Conservation (phyloP, 2,888 invertebrate genomes). For the Trissonchulus latispiculum region DNA sequence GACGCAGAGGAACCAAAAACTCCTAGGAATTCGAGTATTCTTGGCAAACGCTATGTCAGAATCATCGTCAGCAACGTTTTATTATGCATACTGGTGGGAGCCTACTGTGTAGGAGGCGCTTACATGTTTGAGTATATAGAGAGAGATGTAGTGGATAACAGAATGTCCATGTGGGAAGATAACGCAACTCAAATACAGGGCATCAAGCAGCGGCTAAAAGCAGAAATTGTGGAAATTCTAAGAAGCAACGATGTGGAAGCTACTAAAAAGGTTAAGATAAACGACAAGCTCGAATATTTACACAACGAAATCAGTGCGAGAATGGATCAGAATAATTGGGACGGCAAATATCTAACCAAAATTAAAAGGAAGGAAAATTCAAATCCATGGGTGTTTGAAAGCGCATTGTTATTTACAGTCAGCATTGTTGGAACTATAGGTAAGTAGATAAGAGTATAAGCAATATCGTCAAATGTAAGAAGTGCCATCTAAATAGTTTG, state of each 20-base stretch:
- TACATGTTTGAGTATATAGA: slow-evolving; percentile 21
- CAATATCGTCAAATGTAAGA: no score
- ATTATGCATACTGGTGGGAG: slow-evolving; percentile 42
- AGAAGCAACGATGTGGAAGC: background rate
- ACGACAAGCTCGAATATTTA: background rate
- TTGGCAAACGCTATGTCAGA: no score
- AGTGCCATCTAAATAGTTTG: no score
- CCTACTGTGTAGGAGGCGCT: slow-evolving; percentile 44
- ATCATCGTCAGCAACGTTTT: background rate
- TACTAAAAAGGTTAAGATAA: background rate
- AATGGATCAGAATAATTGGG: background rate
- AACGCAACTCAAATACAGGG: background rate
- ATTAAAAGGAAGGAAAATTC: background rate
- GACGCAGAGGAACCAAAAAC: no score
- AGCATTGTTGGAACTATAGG: slow-evolving; percentile 39
- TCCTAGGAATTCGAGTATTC: no score
- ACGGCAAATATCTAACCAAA: background rate
- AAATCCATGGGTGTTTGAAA: slow-evolving; percentile 34
- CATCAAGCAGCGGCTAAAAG: background rate
- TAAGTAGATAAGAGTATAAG: no score
- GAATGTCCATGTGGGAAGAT: background rate
- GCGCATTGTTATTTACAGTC: slow-evolving; percentile 37
- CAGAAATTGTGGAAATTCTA: background rate
- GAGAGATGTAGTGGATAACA: background rate
- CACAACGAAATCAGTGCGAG: background rate